Percentiles rank a stretch among this genome's conserved stretches.
phyloP scores from a whole-genome alignment of 2,113 vertebrate genomes.

The Cheirogaleus medius region DNA sequence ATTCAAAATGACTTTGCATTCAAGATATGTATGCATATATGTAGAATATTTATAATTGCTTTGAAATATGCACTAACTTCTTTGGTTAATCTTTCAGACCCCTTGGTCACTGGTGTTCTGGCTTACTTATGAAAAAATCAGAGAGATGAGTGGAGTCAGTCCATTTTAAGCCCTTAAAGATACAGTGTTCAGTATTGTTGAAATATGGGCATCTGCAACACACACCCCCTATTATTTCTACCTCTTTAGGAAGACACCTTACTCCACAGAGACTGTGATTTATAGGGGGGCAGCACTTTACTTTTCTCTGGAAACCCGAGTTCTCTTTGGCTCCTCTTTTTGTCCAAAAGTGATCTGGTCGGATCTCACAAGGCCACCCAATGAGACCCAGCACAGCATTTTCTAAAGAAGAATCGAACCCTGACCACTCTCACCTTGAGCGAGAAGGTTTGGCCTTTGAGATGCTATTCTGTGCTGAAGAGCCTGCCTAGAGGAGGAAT shows the following conservation, averaged over 20 bases:
- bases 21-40: slow-evolving; percentile 32
- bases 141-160: slow-evolving; percentile 85
- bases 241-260: slow-evolving; percentile 76
- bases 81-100: slow-evolving; percentile 86
- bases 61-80: slow-evolving; percentile 75
- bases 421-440: slow-evolving; percentile 33
- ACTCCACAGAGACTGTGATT: slow-evolving; percentile 64
- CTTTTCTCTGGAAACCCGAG: slow-evolving; percentile 62
- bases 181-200: slow-evolving; percentile 60
- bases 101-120: slow-evolving; percentile 93
- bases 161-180: slow-evolving; percentile 86
- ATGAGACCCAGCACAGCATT: slow-evolving; percentile 21
- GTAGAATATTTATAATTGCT: slow-evolving; percentile 45
- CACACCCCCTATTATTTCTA: slow-evolving; percentile 67
- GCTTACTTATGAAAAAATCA: slow-evolving; percentile 92
- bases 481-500: slow-evolving; percentile 6
- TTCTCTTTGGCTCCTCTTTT: slow-evolving; percentile 61
- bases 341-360: slow-evolving; percentile 56
- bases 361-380: slow-evolving; percentile 45
- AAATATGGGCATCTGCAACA: slow-evolving; percentile 60
- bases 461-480: neutral
- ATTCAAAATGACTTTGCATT: slow-evolving; percentile 57
- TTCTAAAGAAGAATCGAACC: slow-evolving; percentile 51
- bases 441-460: slow-evolving; percentile 29
- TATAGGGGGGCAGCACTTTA: slow-evolving; percentile 65